Base-by-base conservation (phyloP, 2,113 vertebrate genomes). In the Regulus satrapa region DNA sequence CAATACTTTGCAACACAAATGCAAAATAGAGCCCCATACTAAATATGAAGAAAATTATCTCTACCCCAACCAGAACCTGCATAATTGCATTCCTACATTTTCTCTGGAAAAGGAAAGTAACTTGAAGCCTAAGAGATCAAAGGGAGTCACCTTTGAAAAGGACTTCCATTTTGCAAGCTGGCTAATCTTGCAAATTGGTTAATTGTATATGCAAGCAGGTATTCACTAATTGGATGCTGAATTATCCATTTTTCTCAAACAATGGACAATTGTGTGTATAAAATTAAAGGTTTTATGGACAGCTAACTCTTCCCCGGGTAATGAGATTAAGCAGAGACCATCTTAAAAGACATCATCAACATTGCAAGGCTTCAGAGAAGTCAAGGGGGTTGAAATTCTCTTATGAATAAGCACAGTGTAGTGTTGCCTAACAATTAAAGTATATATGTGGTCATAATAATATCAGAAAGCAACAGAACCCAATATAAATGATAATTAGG, bases 401-500 rank as follows among this genome's bases (percentile, higher is more conserved):
- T 88, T 80, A 90, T 81, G 88, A 94, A 92, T 83, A 86, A 92
- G 56, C 54, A 55, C 52, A 3, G 18, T 32, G 36, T 56, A 88
- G 75, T 29, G 31, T 67, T 95, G 85, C 82, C 88, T 94, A 86
- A 96, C 90, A 96, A 95, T 96, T 96, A 95, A 96, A 88, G 52
- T 75, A 90, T 83, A 55, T 86, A 88, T 81, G 72, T 88, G 72
- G 92, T 72, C 90, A 92, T 94, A 86, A 95, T 93, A 96, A 90
- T 88, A 95, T 45, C 48, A 64, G 90, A 96, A 88, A 77, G 76
- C 75, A 94, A 85, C 72, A 92, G 93, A 96, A 94, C 28, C 36
- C 83, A 96, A 96, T 97, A 96, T 96, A 96, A 96, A 97, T 97
- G 94, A 86, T 97, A 96, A 97, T 96, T 96, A 96, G 96, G 48